These are phyloP conservation scores for Malurus alboscapulatus DNA, from an alignment of 2,113 vertebrate species.

Conservation along the genomic window DNA sequence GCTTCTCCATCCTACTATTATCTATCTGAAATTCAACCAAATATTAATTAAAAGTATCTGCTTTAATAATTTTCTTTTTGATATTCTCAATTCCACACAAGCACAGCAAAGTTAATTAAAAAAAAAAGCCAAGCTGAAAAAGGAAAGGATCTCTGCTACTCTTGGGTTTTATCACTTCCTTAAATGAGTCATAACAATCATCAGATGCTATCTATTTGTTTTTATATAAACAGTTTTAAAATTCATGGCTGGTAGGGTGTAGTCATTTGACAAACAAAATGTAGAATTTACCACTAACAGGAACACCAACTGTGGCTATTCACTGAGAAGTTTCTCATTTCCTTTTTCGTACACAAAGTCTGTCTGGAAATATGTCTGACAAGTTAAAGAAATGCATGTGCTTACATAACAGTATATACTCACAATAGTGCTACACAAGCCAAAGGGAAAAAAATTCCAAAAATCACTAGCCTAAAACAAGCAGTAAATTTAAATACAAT, in stretches of 20 bases:
- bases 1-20: background rate
- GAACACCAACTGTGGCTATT: background rate
- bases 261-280: constrained; percentile 37
- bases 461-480: background rate
- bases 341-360: background rate
- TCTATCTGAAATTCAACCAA: background rate
- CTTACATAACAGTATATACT: background rate
- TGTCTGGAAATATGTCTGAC: constrained; percentile 9
- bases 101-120: background rate
- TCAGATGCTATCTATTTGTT: constrained; percentile 39
- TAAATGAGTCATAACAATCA: constrained; percentile 35
- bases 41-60: background rate
- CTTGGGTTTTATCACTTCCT: constrained; percentile 42
- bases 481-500: background rate
- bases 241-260: background rate
- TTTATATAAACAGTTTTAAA: constrained; percentile 19
- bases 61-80: background rate
- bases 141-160: background rate
- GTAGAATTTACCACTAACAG: background rate
- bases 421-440: background rate
- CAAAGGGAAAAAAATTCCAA: background rate
- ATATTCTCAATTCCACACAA: background rate
- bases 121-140: background rate
- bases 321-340: background rate
- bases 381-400: background rate